Percentiles rank a stretch among this genome's conserved stretches.
Conservation (phyloP, 2,888 invertebrate species). For the Onchidella celtica region DNA sequence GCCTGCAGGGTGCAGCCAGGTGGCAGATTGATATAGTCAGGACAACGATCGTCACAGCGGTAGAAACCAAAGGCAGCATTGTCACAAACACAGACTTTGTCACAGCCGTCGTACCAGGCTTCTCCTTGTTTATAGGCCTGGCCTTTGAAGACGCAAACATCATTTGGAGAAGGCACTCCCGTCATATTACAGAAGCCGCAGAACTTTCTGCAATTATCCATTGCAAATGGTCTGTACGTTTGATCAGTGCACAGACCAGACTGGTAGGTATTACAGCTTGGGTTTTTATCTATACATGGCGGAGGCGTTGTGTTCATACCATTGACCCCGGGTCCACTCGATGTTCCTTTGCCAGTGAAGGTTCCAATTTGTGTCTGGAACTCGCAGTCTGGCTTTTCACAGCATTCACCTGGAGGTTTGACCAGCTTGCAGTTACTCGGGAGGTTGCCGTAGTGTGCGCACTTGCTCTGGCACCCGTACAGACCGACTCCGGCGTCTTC, state of each 20-base stretch:
- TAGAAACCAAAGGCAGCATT: conserved; percentile 70
- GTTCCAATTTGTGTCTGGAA: conserved; percentile 67
- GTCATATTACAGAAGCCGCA: conserved; percentile 58
- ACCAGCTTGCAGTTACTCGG: conserved; percentile 64
- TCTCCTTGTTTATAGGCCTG: conserved; percentile 68
- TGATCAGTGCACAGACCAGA: conserved; percentile 59
- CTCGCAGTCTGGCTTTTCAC: conserved; percentile 67
- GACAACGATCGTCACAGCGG: conserved; percentile 71
- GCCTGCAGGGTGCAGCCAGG: conserved; percentile 62
- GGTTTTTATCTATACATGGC: conserved; percentile 64
- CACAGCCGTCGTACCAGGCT: conserved; percentile 69
- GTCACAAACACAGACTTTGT: conserved; percentile 69
- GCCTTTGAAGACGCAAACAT: conserved; percentile 61
- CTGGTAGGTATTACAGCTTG: conserved; percentile 62
- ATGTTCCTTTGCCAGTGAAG: conserved; percentile 66
- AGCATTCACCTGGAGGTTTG: conserved; percentile 67
- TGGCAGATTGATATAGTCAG: conserved; percentile 65
- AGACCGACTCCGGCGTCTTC: conserved; percentile 52
- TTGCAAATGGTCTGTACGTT: conserved; percentile 60
- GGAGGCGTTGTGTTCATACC: conserved; percentile 55
- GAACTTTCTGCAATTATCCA: conserved; percentile 62
- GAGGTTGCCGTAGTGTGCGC: conserved; percentile 61
- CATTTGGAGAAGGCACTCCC: conserved; percentile 43
- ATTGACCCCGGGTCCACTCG: conserved; percentile 64
- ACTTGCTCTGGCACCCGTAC: conserved; percentile 55